These are phyloP conservation scores for Steatocranus sp. DNA, from an alignment of 2,797 vertebrate species.

Conservation along the genomic window DNA sequence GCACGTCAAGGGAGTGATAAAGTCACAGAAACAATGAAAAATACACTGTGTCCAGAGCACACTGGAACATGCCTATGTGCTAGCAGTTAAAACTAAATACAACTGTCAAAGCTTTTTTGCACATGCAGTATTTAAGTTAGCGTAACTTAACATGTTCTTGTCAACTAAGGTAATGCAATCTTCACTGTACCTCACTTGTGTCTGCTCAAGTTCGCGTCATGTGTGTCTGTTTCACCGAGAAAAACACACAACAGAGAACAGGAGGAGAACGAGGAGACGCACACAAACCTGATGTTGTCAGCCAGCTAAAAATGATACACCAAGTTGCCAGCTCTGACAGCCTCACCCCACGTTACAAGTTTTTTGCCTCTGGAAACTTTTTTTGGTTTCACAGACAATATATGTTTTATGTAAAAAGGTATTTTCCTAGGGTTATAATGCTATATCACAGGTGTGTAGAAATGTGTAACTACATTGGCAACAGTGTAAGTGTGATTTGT, in stretches of 20 bases:
- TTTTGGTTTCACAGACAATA: neutral
- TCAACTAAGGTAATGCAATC: neutral
- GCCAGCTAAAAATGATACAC: neutral
- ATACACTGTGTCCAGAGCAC: neutral
- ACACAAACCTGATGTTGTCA: neutral
- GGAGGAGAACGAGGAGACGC: neutral
- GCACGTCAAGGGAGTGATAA: neutral
- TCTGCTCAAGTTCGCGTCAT: neutral
- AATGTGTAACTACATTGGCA: neutral
- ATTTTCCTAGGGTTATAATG: neutral
- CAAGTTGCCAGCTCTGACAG: neutral
- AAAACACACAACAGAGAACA: neutral
- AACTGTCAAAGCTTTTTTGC: neutral
- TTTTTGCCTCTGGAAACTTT: neutral
- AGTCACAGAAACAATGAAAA: neutral
- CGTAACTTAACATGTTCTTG: fast-evolving
- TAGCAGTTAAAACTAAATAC: neutral
- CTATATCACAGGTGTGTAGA: neutral
- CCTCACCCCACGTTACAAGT: neutral
- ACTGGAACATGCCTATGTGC: neutral
- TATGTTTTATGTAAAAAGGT: neutral
- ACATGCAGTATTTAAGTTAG: neutral
- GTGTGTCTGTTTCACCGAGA: neutral
- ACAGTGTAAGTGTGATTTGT: neutral
- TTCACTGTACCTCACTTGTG: neutral